Base-by-base conservation (phyloP, 2,888 invertebrate genomes). In the Abscondita cerata region DNA sequence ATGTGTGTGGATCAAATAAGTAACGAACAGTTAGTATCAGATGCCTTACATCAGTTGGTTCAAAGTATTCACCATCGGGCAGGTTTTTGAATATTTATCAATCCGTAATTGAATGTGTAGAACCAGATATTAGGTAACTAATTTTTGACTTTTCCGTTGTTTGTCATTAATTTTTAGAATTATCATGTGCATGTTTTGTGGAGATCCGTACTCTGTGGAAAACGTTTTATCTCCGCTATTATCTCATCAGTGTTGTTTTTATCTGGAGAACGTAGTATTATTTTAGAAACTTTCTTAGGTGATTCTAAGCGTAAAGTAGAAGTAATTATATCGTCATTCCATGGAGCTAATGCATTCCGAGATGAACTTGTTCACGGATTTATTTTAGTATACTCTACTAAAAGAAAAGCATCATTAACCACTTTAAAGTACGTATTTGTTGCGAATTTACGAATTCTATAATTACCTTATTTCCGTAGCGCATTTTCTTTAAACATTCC, bases 121-220 rank as follows among this genome's bases (percentile, higher is more conserved):
- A 93, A 73, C 92, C 93, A 2, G 93, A 94, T 80, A 92, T 93
- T 75, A 86, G 91, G 91, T 90, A 73, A 16, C 12, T 46, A n/a
- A n/a, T n/a, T n/a, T 52, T 9, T 59, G 3, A 38, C n/a, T n/a
- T n/a, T n/a, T n/a, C n/a, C n/a, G n/a, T n/a, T n/a, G n/a, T n/a
- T n/a, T n/a, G n/a, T n/a, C n/a, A n/a, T 62, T 56, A 77, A 73
- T 75, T 82, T 76, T 66, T 81, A 90, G 95, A 73, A 93, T 96
- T 80, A 92, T 93, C 79, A 92, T 98, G 86, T 96, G 96, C 80
- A 91, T 96, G 89, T 95, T 96, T 81, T 98, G 98, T 81, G 96
- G 96, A 53, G 97, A 98, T 81, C 93, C 95, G 1, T 96, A 90
- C 78, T 91, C 93, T 0, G 90, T 95, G 44, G 96, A 96, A 79